Conservation (phyloP, 2,113 vertebrate species). For the Rynchops niger region DNA sequence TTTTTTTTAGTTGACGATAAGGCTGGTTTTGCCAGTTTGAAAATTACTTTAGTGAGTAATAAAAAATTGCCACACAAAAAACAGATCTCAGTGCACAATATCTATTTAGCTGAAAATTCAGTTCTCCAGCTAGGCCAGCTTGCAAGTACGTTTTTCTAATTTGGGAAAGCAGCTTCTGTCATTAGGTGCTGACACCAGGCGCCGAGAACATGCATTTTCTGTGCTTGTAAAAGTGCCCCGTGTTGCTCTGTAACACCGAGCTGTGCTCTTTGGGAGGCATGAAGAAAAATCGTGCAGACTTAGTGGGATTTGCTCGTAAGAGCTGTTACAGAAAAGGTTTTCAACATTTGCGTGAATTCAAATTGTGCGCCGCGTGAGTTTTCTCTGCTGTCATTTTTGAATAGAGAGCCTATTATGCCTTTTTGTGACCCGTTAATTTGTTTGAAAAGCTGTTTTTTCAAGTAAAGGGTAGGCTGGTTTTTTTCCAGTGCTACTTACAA, state of each 20-base stretch:
- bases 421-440: background rate
- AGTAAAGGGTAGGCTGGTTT: background rate
- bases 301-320: background rate
- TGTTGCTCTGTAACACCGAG: background rate
- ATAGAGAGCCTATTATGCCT: background rate
- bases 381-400: background rate
- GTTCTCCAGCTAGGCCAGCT: background rate
- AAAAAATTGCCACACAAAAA: background rate
- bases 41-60: background rate
- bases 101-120: background rate
- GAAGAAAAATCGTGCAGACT: background rate
- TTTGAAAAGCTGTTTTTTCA: background rate
- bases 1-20: background rate
- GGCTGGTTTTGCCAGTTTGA: background rate
- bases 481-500: background rate
- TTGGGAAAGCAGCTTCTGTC: background rate
- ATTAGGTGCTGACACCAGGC: background rate
- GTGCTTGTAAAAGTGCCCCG: too few relatives aligned
- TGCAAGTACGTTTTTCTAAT: background rate
- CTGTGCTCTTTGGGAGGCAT: background rate
- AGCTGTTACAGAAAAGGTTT: background rate
- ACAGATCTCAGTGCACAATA: background rate
- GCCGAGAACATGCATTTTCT: background rate
- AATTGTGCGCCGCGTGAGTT: background rate
- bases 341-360: background rate